phyloP scores from a whole-genome alignment of 2,888 invertebrate genomes.

The Eulithis prunata region DNA sequence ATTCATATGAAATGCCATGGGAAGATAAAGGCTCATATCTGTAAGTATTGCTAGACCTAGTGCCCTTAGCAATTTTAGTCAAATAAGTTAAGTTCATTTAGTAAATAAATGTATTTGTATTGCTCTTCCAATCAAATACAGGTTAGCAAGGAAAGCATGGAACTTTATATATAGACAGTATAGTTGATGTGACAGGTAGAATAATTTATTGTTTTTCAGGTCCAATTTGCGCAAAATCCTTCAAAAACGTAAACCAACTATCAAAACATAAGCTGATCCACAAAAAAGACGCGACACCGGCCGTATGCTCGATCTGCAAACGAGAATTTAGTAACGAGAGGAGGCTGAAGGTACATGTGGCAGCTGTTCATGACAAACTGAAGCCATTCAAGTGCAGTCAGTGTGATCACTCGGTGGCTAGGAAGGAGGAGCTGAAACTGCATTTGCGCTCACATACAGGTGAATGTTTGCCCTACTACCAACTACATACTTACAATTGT shows the following conservation, averaged over 20 bases:
- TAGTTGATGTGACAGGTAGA: not conserved
- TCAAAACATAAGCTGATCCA: slow-evolving; percentile 89
- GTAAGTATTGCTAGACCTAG: slow-evolving; percentile 58
- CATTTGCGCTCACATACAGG: slow-evolving; percentile 90
- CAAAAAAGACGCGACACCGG: slow-evolving; percentile 60
- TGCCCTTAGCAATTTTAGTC: too few species aligned
- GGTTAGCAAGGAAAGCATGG: too few species aligned
- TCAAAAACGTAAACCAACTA: slow-evolving; percentile 91
- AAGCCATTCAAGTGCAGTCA: slow-evolving; percentile 87
- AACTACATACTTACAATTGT: too few species aligned
- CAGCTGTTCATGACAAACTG: slow-evolving; percentile 87
- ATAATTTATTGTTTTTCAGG: slow-evolving; percentile 50
- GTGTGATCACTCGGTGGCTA: slow-evolving; percentile 87
- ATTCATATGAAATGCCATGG: slow-evolving; percentile 91
- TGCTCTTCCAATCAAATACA: too few species aligned
- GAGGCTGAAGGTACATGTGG: slow-evolving; percentile 81
- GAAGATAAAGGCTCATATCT: slow-evolving; percentile 85
- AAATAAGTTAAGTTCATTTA: too few species aligned
- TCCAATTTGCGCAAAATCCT: slow-evolving; percentile 89
- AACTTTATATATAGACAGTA: too few species aligned
- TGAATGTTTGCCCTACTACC: slow-evolving; percentile 47
- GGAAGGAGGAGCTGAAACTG: slow-evolving; percentile 86
- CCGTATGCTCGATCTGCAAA: slow-evolving; percentile 85
- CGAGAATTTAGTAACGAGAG: slow-evolving; percentile 82
- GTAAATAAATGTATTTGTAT: too few species aligned